Evolutionary conservation across 2,797 vertebrate species (phyloP).

Genomic region (Megaceryle alcyon): DNA sequence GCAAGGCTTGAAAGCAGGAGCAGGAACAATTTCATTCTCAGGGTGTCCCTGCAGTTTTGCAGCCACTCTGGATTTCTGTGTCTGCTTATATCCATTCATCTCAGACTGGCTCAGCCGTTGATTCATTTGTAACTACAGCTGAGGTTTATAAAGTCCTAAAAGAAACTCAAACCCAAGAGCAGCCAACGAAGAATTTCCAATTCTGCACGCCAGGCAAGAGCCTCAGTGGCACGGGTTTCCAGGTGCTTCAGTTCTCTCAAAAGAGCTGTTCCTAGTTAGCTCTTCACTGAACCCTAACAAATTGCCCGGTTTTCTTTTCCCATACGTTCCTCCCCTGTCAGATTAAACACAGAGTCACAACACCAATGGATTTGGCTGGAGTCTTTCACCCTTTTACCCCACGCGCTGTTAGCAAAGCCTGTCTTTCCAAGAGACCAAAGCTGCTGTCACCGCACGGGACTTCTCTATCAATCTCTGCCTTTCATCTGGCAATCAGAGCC

Average conservation of each 20-base stretch:
- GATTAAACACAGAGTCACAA: constrained; percentile 29
- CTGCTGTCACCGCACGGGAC: constrained; percentile 44
- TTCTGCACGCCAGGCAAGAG: neutral
- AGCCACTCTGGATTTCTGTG: neutral
- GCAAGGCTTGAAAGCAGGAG: neutral
- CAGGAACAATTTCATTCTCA: neutral
- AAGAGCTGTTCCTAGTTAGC: constrained; percentile 35
- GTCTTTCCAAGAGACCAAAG: constrained; percentile 47
- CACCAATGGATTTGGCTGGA: neutral
- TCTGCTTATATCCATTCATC: neutral
- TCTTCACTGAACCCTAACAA: constrained; percentile 62
- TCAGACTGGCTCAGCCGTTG: neutral
- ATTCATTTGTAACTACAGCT: neutral
- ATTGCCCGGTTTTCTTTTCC: neutral
- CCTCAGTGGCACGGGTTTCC: neutral
- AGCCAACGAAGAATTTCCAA: neutral
- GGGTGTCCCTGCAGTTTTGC: neutral
- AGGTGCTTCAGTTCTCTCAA: constrained; percentile 4
- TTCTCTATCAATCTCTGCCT: constrained; percentile 62
- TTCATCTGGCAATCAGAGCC: constrained; percentile 56
- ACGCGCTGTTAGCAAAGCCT: constrained; percentile 12
- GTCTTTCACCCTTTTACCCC: constrained; percentile 20
- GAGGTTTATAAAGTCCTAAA: neutral
- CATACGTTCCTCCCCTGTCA: constrained; percentile 4
- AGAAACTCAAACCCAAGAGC: neutral